These are phyloP conservation scores for Heliconius eleuchia DNA, from an alignment of 1,140 invertebrate genomes.

Conservation along the genomic window DNA sequence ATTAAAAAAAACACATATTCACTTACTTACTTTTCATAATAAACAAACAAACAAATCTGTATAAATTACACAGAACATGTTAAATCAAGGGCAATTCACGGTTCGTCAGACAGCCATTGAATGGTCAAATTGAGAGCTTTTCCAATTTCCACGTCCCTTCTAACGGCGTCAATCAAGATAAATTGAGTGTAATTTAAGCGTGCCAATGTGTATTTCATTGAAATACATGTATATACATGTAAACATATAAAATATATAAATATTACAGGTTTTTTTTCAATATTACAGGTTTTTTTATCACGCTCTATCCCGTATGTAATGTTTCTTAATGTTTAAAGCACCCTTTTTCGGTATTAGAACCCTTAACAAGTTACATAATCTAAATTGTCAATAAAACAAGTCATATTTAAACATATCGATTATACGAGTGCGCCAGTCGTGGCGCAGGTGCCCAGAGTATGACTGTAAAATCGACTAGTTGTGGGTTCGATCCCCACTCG, in stretches of 20 bases:
- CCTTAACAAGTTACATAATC: too few relatives aligned
- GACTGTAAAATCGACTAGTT: too few relatives aligned
- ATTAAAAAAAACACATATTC: too few relatives aligned
- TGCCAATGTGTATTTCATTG: not conserved
- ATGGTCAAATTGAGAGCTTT: conserved; percentile 12
- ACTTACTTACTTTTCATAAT: not conserved
- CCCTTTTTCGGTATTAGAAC: too few relatives aligned
- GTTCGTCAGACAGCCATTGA: conserved; percentile 5
- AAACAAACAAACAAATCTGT: not conserved
- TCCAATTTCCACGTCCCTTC: conserved; percentile 7
- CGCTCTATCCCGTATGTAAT: too few relatives aligned
- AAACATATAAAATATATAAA: not conserved
- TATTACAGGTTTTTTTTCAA: not conserved
- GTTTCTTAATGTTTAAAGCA: too few relatives aligned
- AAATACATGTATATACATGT: not conserved
- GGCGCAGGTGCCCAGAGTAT: too few relatives aligned
- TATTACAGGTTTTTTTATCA: not conserved
- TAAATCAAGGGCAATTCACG: conserved; percentile 4
- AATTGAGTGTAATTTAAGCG: not conserved
- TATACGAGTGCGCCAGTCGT: too few relatives aligned
- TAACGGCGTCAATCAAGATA: not conserved
- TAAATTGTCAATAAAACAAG: too few relatives aligned
- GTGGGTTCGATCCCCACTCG: too few relatives aligned
- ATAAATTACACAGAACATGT: not conserved
- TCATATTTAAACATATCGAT: too few relatives aligned